These are phyloP conservation scores for Microtus richardsoni DNA, from an alignment of 2,113 vertebrate species.

Conservation along the genomic window DNA sequence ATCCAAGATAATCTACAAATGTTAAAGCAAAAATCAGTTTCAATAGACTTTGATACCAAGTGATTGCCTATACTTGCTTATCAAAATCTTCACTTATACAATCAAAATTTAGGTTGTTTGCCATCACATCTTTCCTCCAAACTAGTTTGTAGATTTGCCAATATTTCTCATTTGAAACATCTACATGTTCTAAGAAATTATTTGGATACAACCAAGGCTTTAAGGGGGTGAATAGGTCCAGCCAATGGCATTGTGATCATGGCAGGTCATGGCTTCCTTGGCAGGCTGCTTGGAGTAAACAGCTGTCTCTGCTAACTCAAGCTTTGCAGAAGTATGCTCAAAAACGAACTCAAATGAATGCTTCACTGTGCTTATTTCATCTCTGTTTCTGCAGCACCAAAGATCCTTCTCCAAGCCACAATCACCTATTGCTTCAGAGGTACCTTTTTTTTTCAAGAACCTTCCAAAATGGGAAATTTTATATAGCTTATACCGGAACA, in stretches of 20 bases:
- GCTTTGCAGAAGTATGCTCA: neutral
- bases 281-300: neutral
- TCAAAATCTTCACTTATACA: neutral
- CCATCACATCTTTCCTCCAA: neutral
- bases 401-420: neutral
- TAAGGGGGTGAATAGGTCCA: neutral
- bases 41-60: neutral
- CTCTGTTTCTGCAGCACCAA: neutral
- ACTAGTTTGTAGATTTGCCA: neutral
- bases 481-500: neutral
- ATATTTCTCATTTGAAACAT: neutral
- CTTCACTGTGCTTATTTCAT: neutral
- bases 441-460: neutral
- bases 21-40: neutral
- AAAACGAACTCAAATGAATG: neutral
- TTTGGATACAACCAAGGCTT: neutral
- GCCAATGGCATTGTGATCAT: neutral
- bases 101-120: neutral
- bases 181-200: neutral
- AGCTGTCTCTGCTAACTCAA: neutral
- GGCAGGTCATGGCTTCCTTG: neutral
- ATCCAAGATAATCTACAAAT: neutral
- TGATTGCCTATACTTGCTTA: neutral
- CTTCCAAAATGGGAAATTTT: constrained; percentile 1
- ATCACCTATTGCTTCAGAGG: neutral